These are phyloP conservation scores for Chondrilla cf. caribensis DNA, from an alignment of 37 sponge, comb jelly and placozoan genomes.

Conservation along the genomic window DNA sequence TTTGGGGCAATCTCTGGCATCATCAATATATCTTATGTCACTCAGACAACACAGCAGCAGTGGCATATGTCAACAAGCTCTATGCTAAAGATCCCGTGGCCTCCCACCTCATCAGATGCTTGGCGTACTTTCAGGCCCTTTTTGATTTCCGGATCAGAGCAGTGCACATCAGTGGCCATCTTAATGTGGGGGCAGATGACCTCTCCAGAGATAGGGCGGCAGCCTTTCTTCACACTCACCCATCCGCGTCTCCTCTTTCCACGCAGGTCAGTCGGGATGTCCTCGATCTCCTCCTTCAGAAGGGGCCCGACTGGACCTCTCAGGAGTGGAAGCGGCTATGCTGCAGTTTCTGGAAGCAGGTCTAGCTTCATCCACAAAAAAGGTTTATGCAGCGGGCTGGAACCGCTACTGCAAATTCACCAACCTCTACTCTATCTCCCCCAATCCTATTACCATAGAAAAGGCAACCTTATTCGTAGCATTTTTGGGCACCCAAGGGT, in stretches of 20 bases:
- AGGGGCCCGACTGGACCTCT: slow-evolving; percentile 8
- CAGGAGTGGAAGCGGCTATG: slow-evolving; percentile 16
- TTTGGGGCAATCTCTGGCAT: slow-evolving; percentile 8
- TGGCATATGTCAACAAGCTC: neutral
- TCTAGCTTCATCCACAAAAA: slow-evolving; percentile 13
- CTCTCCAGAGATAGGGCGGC: slow-evolving; percentile 8
- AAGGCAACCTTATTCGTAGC: slow-evolving; percentile 29
- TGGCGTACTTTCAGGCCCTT: slow-evolving; percentile 5
- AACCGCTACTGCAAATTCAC: slow-evolving; percentile 4
- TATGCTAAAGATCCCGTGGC: slow-evolving; percentile 9
- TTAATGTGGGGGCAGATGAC: neutral
- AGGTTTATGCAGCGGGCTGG: slow-evolving; percentile 14
- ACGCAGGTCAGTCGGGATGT: neutral
- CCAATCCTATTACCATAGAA: neutral
- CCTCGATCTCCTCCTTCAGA: neutral
- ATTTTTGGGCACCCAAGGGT: neutral
- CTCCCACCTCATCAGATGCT: neutral
- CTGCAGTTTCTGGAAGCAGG: slow-evolving; percentile 20
- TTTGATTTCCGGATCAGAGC: slow-evolving; percentile 12
- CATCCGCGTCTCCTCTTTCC: slow-evolving; percentile 4
- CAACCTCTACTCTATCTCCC: neutral
- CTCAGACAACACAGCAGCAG: slow-evolving; percentile 28
- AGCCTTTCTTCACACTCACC: slow-evolving; percentile 1
- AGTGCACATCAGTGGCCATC: neutral
- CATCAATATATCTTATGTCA: neutral